Base-by-base conservation (phyloP, 2,113 vertebrate genomes). In the Etia nguti region DNA sequence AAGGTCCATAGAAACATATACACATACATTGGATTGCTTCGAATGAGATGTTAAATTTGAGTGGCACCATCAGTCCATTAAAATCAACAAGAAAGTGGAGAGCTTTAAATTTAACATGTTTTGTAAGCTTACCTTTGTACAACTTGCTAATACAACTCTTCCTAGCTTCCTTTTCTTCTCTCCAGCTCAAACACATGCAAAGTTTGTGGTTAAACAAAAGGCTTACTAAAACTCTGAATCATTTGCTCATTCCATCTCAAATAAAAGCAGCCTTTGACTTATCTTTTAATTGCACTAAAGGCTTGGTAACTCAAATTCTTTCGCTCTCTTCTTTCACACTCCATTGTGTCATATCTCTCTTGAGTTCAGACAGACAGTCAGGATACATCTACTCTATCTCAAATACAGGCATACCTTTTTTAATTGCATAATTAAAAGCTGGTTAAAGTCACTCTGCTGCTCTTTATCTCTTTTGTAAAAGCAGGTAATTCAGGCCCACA, bases 241-340 rank as follows among this genome's bases (percentile, higher is more conserved):
- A 6, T 79, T 62, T 65, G 24, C 46, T 82, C 59, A 8, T 20
- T 86, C 20, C 68, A 68, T 91, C 84, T 59, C 10, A 43, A 65
- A 84, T 29, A 56, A 88, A 86, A 70, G 31, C 79, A 60, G 75
- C 80, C 81, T 70, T 82, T 48, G 59, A 90, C 79, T 93, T 90
- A 93, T 93, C 89, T 89, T 93, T 92, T 91, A 93, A 90, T 93
- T 91, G 86, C 90, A 88, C 54, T 75, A 65, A 90, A 86, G 75
- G 80, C 86, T 81, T 84, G 83, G 75, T 84, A 88, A 89, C 65
- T 90, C 57, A 73, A 75, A 86, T 80, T 81, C 55, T 65, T 65
- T 34, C 18, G 54, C 85, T 89, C 80, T n/a, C n/a, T n/a, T n/a
- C n/a, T n/a, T n/a, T n/a, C n/a, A n/a, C 85, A 83, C 79, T 77